Evolutionary conservation across 2,113 vertebrate genomes (phyloP), one percentile per base, ranked within the genome.

Genomic region (Gasterosteus aculeatus): DNA sequence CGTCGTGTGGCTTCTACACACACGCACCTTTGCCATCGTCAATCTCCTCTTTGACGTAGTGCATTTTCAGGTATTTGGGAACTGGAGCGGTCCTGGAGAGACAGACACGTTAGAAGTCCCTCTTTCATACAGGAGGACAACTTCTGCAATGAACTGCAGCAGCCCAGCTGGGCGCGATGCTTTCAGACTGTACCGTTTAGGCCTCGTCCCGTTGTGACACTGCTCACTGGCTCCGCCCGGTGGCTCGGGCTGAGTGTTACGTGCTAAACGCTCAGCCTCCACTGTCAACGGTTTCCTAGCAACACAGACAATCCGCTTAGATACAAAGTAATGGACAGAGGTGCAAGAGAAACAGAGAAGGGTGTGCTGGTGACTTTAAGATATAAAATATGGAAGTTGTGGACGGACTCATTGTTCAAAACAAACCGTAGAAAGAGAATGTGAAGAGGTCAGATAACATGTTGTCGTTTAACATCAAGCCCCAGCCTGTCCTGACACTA

Each of bases 1-100:
- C 3, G 26, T 16, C 2, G 39, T 7, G 11, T 44, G 12, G 41
- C 1, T 44, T 35, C 60, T 19, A 31, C 11, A 16, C 44, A 14
- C 4, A 61, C 73, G 7, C 54, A 96, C 96, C 95, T 96, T 95
- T 96, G 53, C 90, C 90, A 8, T 95, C 93, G 26, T 75, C 89
- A 19, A 80, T 78, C 81, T 96, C 94, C 81, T 95, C 94, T 87
- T 96, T 97, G 41, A 95, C 94, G 67, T 95, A 90, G 80, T 95
- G 94, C 79, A 95, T 94, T 86, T 96, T 96, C 65, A 95, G 85
- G 72, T 94, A 96, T 89, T 95, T 94, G n/a, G 92, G 95, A 26
- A 93, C 89, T 16, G 90, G 91, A 11, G 88, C 93, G 58, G 92
- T 83, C 84, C 96, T 97, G 91, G 59, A 93, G 35, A 19, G 46